phyloP scores from a whole-genome alignment of 2,888 invertebrate species.

The Watsonalla cultraria region DNA sequence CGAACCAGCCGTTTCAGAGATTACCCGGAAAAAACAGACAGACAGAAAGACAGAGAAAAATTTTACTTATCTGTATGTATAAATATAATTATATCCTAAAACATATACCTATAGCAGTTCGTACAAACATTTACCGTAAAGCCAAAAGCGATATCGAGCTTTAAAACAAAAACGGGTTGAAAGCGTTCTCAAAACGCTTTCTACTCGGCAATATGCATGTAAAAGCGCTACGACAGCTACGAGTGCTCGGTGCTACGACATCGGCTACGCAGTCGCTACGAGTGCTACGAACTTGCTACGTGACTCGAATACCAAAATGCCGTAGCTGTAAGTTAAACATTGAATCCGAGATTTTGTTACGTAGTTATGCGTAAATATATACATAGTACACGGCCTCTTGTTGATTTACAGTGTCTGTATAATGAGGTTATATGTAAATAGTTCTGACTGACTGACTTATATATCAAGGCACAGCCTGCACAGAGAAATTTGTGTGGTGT shows the following conservation, averaged over 20 bases:
- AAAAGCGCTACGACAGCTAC: slow-evolving; percentile 2
- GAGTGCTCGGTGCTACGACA: neutral
- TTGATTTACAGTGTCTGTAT: too few relatives aligned
- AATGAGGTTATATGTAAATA: too few relatives aligned
- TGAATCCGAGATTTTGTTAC: neutral
- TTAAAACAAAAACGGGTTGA: neutral
- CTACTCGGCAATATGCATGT: neutral
- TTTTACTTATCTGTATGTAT: too few relatives aligned
- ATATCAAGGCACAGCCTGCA: too few relatives aligned
- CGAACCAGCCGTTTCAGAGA: too few relatives aligned
- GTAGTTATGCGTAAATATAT: neutral
- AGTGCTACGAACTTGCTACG: neutral
- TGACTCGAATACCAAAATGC: neutral
- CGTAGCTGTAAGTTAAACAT: neutral
- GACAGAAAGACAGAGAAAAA: too few relatives aligned
- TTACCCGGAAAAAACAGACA: too few relatives aligned
- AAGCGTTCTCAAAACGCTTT: neutral
- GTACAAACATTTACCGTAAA: neutral
- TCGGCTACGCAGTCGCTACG: neutral
- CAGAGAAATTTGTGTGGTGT: too few relatives aligned
- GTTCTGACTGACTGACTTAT: too few relatives aligned
- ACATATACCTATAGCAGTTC: too few relatives aligned
- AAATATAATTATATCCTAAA: too few relatives aligned
- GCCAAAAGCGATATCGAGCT: neutral
- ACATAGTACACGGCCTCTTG: neutral